Conservation (phyloP, 2,797 vertebrate genomes). For the Psittacula derbiana region DNA sequence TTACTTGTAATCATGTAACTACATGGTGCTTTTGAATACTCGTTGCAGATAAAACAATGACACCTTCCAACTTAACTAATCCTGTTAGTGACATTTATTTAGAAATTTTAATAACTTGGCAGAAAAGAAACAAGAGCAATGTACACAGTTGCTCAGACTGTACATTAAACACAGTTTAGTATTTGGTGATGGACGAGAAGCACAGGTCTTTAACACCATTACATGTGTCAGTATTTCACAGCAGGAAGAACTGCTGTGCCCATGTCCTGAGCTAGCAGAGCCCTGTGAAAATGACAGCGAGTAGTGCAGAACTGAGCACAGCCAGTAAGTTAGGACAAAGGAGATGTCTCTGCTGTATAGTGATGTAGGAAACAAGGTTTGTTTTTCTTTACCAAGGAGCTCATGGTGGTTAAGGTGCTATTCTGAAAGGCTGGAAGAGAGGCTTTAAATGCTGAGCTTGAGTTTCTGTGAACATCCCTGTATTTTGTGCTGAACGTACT, state of each 20-base stretch:
- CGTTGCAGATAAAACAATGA: neutral
- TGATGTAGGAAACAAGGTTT: neutral
- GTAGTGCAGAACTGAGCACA: neutral
- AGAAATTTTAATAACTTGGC: neutral
- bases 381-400: neutral
- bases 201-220: neutral
- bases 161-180: neutral
- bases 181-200: neutral
- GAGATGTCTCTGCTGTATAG: neutral
- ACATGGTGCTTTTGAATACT: neutral
- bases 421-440: neutral
- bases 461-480: neutral
- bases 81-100: neutral
- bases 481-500: neutral
- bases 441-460: neutral
- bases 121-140: neutral
- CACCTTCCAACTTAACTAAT: neutral
- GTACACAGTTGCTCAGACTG: neutral
- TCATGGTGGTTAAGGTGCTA: neutral
- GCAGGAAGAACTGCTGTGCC: neutral
- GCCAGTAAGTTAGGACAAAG: fast-evolving
- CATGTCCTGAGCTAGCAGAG: neutral
- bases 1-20: neutral
- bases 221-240: neutral
- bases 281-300: neutral